Conservation (phyloP, 2,113 vertebrate genomes). For the Pluvialis apricaria region DNA sequence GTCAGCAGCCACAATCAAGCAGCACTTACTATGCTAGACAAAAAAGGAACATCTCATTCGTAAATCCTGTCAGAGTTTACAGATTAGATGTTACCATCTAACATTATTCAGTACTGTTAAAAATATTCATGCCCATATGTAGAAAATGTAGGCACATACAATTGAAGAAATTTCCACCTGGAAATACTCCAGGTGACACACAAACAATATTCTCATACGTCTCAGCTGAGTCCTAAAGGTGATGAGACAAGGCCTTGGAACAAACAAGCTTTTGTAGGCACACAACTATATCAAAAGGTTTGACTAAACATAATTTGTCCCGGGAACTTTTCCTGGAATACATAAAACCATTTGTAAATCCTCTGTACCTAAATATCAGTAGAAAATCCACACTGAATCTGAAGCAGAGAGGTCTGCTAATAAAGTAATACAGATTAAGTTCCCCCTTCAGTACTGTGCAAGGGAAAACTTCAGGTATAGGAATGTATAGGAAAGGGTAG, state of each 20-base stretch:
- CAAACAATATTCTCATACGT: neutral
- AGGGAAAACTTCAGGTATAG: neutral
- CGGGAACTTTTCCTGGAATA: neutral
- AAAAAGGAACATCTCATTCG: neutral
- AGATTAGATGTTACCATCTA: neutral
- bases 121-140: neutral
- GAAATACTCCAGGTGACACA: too few relatives aligned
- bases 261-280: fast-evolving
- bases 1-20: neutral
- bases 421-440: neutral
- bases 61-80: neutral
- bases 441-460: neutral
- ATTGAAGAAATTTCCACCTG: too few relatives aligned
- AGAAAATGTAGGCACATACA: neutral
- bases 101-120: neutral
- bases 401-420: neutral
- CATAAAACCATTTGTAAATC: neutral
- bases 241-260: neutral
- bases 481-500: neutral
- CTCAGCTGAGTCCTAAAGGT: neutral
- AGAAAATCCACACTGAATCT: neutral
- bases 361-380: neutral
- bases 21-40: neutral
- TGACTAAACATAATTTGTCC: neutral
- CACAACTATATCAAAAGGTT: neutral